A percentile compares a stretch with the other conserved stretches of the same genome.
phyloP scores from a whole-genome alignment of 2,113 vertebrate genomes.

The Microcebus lehilahytsara region DNA sequence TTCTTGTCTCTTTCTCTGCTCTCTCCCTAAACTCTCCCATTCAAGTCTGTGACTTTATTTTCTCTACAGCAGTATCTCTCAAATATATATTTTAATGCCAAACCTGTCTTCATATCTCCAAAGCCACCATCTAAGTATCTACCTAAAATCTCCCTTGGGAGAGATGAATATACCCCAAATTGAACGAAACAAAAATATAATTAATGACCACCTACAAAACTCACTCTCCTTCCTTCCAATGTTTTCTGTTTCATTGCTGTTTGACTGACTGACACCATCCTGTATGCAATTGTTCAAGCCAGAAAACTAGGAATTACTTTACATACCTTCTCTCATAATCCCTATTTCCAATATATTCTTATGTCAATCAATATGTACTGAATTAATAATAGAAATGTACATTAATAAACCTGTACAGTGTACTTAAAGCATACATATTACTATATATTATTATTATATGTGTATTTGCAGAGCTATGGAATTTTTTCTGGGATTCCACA shows the following conservation, averaged over 20 bases:
- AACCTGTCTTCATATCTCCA: neutral
- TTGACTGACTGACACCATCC: neutral
- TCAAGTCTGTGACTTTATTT: neutral
- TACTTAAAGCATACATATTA: neutral
- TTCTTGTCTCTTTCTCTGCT: neutral
- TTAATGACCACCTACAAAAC: neutral
- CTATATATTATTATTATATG: neutral
- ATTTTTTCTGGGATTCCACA: neutral
- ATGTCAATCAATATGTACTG: neutral
- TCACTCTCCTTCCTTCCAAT: neutral
- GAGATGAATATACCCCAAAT: neutral
- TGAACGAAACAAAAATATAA: slow-evolving; percentile 23
- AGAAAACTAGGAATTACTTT: neutral
- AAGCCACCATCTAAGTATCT: neutral
- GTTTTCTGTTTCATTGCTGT: neutral
- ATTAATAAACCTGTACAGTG: neutral
- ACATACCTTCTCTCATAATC: neutral
- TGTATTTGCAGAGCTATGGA: neutral
- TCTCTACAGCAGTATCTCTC: neutral
- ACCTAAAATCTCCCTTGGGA: neutral
- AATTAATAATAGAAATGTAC: neutral
- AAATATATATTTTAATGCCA: neutral
- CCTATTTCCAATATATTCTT: neutral
- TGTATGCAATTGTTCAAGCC: neutral
- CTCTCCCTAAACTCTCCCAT: neutral